Percentiles rank a stretch among this genome's conserved stretches.
These are phyloP conservation scores for Potamarius usumacintae DNA, from an alignment of 2,113 vertebrate genomes.

Conservation along the genomic window DNA sequence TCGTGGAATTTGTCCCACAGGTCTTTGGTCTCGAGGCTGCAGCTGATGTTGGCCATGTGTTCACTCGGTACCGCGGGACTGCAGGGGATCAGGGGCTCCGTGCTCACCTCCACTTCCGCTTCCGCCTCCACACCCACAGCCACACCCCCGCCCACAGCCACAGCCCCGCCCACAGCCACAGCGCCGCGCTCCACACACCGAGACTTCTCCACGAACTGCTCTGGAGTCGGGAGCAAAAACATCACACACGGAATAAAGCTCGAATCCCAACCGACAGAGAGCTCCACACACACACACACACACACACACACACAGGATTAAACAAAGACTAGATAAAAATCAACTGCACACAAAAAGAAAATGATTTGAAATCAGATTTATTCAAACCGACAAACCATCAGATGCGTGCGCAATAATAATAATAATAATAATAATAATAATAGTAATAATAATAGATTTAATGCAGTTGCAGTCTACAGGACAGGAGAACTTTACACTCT, in stretches of 20 bases:
- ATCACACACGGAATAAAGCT: not conserved
- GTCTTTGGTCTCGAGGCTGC: constrained; percentile 96
- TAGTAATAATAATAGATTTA: not conserved
- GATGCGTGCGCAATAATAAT: not conserved
- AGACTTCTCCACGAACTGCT: constrained; percentile 30
- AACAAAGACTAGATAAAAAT: not conserved
- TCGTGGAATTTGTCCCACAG: constrained; percentile 99
- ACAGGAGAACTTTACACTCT: not conserved
- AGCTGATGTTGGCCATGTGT: constrained; percentile 96
- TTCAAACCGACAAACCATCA: not conserved
- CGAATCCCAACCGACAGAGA: not conserved
- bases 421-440: not conserved
- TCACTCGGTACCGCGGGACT: constrained; percentile 89
- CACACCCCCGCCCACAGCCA: constrained; percentile 69
- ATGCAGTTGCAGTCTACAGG: not conserved
- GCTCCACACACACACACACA: not conserved
- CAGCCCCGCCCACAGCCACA: constrained; percentile 68
- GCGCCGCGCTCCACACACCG: constrained; percentile 46
- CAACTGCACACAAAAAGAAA: not conserved
- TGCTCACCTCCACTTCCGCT: constrained; percentile 76
- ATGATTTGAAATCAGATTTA: not conserved
- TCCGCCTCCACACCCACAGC: constrained; percentile 67
- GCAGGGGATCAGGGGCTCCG: constrained; percentile 93
- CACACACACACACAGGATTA: not conserved
- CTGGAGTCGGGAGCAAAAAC: constrained; percentile 2